Evolutionary conservation across 1,140 invertebrate genomes (phyloP).

Genomic region (Scaptomyza graminum): DNA sequence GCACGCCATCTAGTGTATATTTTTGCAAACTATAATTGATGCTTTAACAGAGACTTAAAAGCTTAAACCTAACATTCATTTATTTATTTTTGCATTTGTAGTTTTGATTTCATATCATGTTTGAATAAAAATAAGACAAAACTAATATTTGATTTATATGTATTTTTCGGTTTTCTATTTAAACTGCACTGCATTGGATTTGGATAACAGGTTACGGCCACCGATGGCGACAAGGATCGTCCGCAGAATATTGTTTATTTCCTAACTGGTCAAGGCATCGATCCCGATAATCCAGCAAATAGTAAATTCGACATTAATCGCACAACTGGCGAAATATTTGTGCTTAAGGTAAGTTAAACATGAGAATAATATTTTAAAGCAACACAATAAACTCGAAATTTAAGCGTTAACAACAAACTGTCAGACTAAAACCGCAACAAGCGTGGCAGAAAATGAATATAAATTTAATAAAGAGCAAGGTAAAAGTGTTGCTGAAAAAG

Average conservation of each 20-base stretch:
- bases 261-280: constrained; percentile 97
- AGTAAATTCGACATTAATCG: constrained; percentile 98
- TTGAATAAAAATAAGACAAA: constrained; percentile 3
- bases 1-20: constrained; percentile 7
- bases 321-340: constrained; percentile 96
- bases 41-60: neutral
- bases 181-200: constrained; percentile 14
- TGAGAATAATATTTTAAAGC: neutral
- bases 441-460: constrained; percentile 36
- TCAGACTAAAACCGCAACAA: constrained; percentile 36
- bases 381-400: constrained; percentile 39
- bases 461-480: constrained; percentile 17
- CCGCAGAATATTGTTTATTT: constrained; percentile 98
- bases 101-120: neutral
- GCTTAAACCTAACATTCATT: neutral
- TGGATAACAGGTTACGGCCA: constrained; percentile 92
- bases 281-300: constrained; percentile 96
- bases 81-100: neutral
- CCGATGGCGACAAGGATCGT: constrained; percentile 97
- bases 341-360: constrained; percentile 90
- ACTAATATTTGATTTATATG: constrained; percentile 15
- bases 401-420: constrained; percentile 71
- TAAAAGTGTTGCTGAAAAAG: neutral
- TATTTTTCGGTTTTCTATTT: constrained; percentile 13
- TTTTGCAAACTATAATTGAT: too few relatives aligned